Conservation (phyloP, 2,888 invertebrate genomes). For the Drosophila subquinaria region DNA sequence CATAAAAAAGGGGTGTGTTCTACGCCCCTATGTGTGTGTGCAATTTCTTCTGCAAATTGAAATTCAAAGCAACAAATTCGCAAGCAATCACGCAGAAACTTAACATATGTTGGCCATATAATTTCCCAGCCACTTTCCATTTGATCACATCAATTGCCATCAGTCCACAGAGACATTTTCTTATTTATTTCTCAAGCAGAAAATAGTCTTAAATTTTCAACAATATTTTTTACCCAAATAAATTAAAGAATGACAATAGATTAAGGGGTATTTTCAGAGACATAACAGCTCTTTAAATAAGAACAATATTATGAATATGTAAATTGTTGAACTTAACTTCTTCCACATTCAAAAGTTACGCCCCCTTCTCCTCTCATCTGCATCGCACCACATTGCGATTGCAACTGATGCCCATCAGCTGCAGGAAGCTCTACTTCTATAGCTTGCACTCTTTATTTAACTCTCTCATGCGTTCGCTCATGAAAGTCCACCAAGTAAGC, state of each 20-base stretch:
- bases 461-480: not conserved
- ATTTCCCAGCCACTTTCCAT: constrained; percentile 58
- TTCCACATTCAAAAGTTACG: no score
- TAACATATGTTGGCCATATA: constrained; percentile 72
- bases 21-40: constrained; percentile 9
- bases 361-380: not conserved
- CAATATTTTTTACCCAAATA: not conserved
- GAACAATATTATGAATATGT: no score
- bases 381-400: not conserved
- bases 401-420: not conserved
- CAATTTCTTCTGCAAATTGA: constrained; percentile 52
- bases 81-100: constrained; percentile 74
- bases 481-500: not conserved
- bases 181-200: not conserved
- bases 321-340: no score
- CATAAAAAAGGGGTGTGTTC: constrained; percentile 55
- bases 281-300: no score
- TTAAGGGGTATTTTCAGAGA: not conserved
- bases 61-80: constrained; percentile 76
- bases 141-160: constrained; percentile 23
- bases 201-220: not conserved
- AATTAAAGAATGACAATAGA: not conserved
- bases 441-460: not conserved
- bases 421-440: not conserved
- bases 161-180: constrained; percentile 18